Percentiles rank a stretch among this genome's conserved stretches.
phyloP scores from a whole-genome alignment of 1,140 invertebrate species.

The Nasonia giraulti region DNA sequence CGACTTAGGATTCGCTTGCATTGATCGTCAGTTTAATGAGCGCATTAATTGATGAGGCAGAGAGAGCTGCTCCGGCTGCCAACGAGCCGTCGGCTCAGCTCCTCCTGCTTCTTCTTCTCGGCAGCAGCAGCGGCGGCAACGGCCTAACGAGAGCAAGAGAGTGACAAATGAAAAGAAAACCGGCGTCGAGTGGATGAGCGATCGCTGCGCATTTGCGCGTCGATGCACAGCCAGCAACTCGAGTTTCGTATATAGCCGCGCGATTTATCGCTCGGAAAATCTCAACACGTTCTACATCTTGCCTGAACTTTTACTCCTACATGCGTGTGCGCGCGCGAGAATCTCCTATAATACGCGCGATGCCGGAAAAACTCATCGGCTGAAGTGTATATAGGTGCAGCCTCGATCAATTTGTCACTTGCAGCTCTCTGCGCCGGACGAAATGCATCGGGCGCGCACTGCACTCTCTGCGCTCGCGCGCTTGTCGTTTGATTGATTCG shows the following conservation, averaged over 20 bases:
- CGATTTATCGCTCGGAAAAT: too few relatives aligned
- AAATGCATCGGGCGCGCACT: neutral
- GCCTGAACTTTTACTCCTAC: too few relatives aligned
- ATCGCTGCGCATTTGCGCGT: neutral
- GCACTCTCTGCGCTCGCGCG: slow-evolving; percentile 7
- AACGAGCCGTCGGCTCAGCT: neutral
- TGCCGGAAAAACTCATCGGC: neutral
- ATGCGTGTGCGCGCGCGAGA: too few relatives aligned
- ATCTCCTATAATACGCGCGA: neutral
- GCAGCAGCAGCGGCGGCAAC: too few relatives aligned
- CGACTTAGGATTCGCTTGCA: neutral
- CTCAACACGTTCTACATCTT: neutral
- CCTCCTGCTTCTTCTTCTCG: neutral
- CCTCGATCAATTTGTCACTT: slow-evolving; percentile 9
- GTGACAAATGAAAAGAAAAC: slow-evolving; percentile 30
- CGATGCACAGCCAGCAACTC: too few relatives aligned
- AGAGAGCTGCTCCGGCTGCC: too few relatives aligned
- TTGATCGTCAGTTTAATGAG: slow-evolving; percentile 40
- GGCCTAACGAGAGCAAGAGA: neutral
- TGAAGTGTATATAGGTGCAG: too few relatives aligned
- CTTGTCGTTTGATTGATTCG: slow-evolving; percentile 49
- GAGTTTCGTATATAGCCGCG: too few relatives aligned
- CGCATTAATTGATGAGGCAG: slow-evolving; percentile 30
- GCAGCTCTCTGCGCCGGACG: neutral
- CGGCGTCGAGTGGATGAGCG: slow-evolving; percentile 4